phyloP scores from a whole-genome alignment of 2,797 vertebrate genomes.

The Stomatorhinus walkeri region DNA sequence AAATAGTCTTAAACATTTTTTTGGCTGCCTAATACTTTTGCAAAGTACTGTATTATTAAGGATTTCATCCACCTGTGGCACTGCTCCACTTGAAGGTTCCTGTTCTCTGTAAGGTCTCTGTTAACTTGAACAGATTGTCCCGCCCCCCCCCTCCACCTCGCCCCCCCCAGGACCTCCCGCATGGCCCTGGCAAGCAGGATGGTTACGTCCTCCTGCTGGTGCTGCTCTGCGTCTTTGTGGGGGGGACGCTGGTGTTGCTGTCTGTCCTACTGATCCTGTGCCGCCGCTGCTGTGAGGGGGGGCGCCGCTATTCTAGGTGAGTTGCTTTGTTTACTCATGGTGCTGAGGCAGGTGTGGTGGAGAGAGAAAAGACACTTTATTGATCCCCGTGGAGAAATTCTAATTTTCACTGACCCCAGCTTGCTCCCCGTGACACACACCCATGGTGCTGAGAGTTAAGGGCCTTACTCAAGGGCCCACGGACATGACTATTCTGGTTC shows the following conservation, averaged over 20 bases:
- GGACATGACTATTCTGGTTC: background rate
- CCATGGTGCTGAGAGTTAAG: background rate
- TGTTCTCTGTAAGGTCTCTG: background rate
- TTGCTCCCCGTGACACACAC: background rate
- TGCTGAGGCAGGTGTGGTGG: too few relatives aligned
- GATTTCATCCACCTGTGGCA: background rate
- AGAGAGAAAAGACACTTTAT: background rate
- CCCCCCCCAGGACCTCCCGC: constrained; percentile 55
- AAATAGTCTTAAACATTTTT: background rate
- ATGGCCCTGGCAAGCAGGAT: constrained; percentile 64
- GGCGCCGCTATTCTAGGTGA: constrained; percentile 78
- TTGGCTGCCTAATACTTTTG: background rate
- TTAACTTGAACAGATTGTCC: background rate
- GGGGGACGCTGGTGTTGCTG: constrained; percentile 80
- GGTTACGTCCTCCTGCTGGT: constrained; percentile 79
- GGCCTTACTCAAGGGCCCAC: background rate
- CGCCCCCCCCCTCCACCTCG: background rate
- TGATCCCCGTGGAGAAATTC: background rate
- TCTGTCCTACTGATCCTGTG: constrained; percentile 82
- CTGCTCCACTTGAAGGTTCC: background rate
- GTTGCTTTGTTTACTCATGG: too few relatives aligned
- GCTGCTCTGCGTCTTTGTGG: constrained; percentile 79
- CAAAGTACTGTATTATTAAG: background rate
- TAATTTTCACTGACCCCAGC: background rate
- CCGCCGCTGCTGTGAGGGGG: constrained; percentile 77